Conservation (phyloP, 2,888 invertebrate genomes). For the Barypeithes pellucidus region DNA sequence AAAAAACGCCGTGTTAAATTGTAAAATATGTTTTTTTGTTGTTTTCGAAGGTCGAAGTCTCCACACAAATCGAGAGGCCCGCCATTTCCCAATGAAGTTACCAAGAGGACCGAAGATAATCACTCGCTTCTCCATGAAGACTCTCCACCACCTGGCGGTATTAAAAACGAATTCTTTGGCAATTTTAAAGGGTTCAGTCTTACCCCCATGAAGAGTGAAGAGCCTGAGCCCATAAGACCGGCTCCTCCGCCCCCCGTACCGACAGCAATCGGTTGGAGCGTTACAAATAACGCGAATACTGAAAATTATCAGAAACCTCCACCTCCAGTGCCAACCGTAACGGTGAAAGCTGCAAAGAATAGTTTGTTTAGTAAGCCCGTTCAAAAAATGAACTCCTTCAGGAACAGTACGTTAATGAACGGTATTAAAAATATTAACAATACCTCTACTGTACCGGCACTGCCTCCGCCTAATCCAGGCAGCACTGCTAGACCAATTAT, state of each 20-base stretch:
- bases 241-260: constrained; percentile 78
- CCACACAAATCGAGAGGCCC: constrained; percentile 68
- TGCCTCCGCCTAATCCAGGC: constrained; percentile 79
- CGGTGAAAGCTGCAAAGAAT: constrained; percentile 58
- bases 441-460: constrained; percentile 70
- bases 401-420: constrained; percentile 71
- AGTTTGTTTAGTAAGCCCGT: constrained; percentile 61
- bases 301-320: constrained; percentile 51
- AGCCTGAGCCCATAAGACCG: constrained; percentile 69
- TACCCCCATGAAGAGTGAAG: constrained; percentile 75
- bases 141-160: constrained; percentile 57
- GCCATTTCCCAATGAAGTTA: constrained; percentile 69
- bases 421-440: constrained; percentile 70
- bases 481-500: constrained; percentile 82
- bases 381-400: constrained; percentile 63
- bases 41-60: constrained; percentile 66
- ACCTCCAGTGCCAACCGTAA: constrained; percentile 52
- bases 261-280: constrained; percentile 31
- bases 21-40: constrained; percentile 49
- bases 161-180: constrained; percentile 81
- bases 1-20: neutral
- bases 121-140: constrained; percentile 76
- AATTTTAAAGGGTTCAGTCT: constrained; percentile 90
- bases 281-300: constrained; percentile 24
- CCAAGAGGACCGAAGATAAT: constrained; percentile 79